Conservation (phyloP, 2,888 invertebrate genomes). For the Timema podura region DNA sequence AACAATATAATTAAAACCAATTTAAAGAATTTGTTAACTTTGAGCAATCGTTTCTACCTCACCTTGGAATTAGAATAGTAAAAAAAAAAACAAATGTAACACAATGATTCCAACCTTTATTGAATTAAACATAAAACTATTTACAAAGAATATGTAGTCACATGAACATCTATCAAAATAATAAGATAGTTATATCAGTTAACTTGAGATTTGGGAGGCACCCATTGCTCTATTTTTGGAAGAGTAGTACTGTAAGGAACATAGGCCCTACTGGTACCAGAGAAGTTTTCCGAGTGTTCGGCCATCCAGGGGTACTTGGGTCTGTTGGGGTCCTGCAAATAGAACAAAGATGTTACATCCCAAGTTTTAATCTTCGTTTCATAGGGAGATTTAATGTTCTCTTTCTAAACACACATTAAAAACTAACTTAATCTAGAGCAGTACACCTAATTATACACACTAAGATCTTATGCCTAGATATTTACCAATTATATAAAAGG, state of each 20-base stretch:
- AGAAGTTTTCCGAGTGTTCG: constrained; percentile 78
- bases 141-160: too few relatives aligned
- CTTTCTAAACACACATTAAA: not conserved
- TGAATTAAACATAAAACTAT: too few relatives aligned
- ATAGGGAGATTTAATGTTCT: not conserved
- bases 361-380: too few relatives aligned
- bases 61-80: too few relatives aligned
- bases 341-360: not conserved
- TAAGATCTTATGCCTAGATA: too few relatives aligned
- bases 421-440: not conserved
- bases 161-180: too few relatives aligned
- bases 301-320: constrained; percentile 84
- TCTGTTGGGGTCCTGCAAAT: constrained; percentile 59
- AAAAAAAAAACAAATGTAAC: too few relatives aligned
- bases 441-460: not conserved
- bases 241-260: constrained; percentile 87
- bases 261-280: constrained; percentile 75
- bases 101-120: too few relatives aligned
- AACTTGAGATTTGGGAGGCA: constrained; percentile 44
- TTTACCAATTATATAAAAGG: too few relatives aligned
- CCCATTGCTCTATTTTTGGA: constrained; percentile 88
- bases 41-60: too few relatives aligned
- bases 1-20: too few relatives aligned
- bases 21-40: too few relatives aligned
- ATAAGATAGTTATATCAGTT: not conserved